Percentiles rank a stretch among this genome's conserved stretches.
phyloP scores from a whole-genome alignment of 1,140 invertebrate genomes.

The Daktulosphaira vitifoliae region DNA sequence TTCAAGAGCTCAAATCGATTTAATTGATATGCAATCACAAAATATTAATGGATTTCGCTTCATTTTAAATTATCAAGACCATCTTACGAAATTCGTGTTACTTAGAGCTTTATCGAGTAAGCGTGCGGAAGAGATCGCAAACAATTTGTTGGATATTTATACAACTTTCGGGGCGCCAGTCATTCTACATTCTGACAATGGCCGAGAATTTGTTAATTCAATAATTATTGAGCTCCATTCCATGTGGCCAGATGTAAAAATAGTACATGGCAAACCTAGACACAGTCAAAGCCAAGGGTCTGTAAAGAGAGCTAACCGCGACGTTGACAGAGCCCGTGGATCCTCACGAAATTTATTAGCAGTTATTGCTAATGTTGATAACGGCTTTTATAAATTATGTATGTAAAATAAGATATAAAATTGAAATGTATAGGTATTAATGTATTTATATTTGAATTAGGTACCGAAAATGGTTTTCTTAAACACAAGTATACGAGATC shows the following conservation, averaged over 20 bases:
- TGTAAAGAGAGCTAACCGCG: constrained; percentile 43
- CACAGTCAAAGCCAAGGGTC: constrained; percentile 41
- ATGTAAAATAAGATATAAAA: no score
- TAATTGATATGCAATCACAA: constrained; percentile 45
- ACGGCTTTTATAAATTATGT: no score
- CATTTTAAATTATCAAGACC: constrained; percentile 46
- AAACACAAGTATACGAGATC: no score
- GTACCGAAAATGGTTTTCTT: no score
- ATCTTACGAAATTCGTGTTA: constrained; percentile 46
- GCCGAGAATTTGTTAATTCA: constrained; percentile 21
- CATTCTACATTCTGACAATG: constrained; percentile 24
- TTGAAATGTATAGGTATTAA: no score
- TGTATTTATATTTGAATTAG: no score
- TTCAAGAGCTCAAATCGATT: constrained; percentile 45
- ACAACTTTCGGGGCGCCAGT: constrained; percentile 14
- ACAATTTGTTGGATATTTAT: constrained; percentile 19
- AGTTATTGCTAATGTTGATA: no score
- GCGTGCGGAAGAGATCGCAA: constrained; percentile 13
- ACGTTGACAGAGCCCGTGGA: no score
- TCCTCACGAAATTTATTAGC: no score
- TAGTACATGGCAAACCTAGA: constrained; percentile 40
- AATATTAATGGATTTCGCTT: constrained; percentile 44
- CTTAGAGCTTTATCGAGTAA: constrained; percentile 38
- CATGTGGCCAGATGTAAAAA: constrained; percentile 27
- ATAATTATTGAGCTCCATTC: constrained; percentile 11